A percentile compares a stretch with the other conserved stretches of the same genome.
phyloP scores from a whole-genome alignment of 92 coral and sea anemone genomes.

The Epizoanthus illoricatus region DNA sequence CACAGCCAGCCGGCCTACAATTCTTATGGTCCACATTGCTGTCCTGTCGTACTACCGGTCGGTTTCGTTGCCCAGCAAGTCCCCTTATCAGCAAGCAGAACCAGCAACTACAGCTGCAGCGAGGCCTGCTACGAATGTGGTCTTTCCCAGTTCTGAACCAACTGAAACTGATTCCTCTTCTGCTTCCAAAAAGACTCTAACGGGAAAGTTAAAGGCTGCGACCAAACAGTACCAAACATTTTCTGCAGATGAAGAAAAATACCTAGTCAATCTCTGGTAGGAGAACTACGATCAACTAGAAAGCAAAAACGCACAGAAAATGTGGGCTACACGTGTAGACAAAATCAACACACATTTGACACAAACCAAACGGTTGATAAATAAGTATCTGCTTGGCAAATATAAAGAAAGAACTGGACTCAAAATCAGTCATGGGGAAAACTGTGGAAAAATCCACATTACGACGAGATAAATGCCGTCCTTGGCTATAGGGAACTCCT shows the following conservation, averaged over 20 bases:
- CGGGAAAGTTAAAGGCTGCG: slow-evolving; percentile 31
- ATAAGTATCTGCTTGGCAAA: slow-evolving; percentile 48
- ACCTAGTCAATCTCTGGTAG: slow-evolving; percentile 46
- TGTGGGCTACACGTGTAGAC: background rate
- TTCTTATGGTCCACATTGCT: too few species aligned
- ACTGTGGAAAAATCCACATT: slow-evolving; percentile 50
- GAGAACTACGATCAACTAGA: slow-evolving; percentile 38
- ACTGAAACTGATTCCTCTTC: too few species aligned
- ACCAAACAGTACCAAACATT: slow-evolving; percentile 42
- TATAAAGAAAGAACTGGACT: slow-evolving; percentile 60
- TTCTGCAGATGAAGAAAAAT: slow-evolving; percentile 45
- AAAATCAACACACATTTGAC: background rate
- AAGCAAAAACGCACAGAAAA: slow-evolving; percentile 22
- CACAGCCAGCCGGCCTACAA: too few species aligned
- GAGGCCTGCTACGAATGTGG: too few species aligned
- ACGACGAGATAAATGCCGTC: slow-evolving; percentile 55
- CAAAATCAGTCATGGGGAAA: slow-evolving; percentile 58
- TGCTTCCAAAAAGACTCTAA: background rate
- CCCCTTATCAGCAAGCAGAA: too few species aligned
- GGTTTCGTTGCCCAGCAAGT: too few species aligned
- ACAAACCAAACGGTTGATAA: slow-evolving; percentile 25
- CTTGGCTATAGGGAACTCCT: slow-evolving; percentile 42
- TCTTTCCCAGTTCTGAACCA: too few species aligned
- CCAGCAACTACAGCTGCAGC: too few species aligned
- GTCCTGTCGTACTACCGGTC: background rate